Evolutionary conservation across 2,888 invertebrate genomes (phyloP).

Genomic region (Eupithecia abbreviata): DNA sequence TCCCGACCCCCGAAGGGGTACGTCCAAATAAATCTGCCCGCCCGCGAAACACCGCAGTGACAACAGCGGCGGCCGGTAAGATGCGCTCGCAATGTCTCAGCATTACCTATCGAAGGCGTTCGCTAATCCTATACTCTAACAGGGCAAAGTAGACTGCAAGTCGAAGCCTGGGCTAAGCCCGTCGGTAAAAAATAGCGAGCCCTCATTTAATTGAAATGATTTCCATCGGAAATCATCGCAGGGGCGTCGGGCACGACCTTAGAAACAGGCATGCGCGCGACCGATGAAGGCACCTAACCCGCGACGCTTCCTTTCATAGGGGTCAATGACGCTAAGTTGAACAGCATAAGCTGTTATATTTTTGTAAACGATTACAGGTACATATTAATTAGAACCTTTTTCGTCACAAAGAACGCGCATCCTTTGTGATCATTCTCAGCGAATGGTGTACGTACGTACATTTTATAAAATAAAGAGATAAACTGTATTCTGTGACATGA

Average conservation of each 20-base stretch:
- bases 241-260: conserved; percentile 71
- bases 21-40: conserved; percentile 85
- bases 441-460: background rate
- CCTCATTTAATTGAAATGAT: conserved; percentile 75
- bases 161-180: conserved; percentile 8
- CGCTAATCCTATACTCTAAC: conserved; percentile 39
- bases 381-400: conserved; percentile 44
- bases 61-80: conserved; percentile 81
- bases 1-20: conserved; percentile 76
- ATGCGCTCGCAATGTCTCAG: conserved; percentile 80
- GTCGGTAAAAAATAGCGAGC: conserved; percentile 53
- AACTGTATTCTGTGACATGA: too few species aligned
- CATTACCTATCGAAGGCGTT: conserved; percentile 39
- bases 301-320: conserved; percentile 69
- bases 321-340: conserved; percentile 73
- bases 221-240: conserved; percentile 63
- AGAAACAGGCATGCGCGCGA: conserved; percentile 79
- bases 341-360: conserved; percentile 60
- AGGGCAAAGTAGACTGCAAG: conserved; percentile 8
- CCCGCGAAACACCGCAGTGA: conserved; percentile 84
- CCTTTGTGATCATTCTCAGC: conserved; percentile 19
- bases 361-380: conserved; percentile 39
- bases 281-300: conserved; percentile 70
- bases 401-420: conserved; percentile 15
- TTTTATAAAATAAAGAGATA: background rate